These are phyloP conservation scores for Toxotes jaculatrix DNA, from an alignment of 2,113 vertebrate genomes.

Conservation along the genomic window DNA sequence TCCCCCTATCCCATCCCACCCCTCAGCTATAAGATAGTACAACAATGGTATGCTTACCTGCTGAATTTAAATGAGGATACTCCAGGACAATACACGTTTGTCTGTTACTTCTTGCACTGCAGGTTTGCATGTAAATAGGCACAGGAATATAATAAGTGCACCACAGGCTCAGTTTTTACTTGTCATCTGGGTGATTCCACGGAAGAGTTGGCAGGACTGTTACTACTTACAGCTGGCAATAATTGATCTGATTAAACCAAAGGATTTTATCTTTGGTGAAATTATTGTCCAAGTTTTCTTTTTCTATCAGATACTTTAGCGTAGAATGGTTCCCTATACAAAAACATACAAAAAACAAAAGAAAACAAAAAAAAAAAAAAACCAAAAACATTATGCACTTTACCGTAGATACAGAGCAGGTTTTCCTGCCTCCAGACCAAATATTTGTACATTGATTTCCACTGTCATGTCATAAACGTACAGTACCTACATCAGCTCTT, in stretches of 20 bases:
- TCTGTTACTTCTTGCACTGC: slow-evolving; percentile 67
- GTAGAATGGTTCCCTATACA: slow-evolving; percentile 37
- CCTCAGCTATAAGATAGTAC: slow-evolving; percentile 24
- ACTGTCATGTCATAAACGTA: slow-evolving; percentile 35
- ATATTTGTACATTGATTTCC: slow-evolving; percentile 64
- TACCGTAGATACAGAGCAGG: slow-evolving; percentile 68
- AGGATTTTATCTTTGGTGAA: slow-evolving; percentile 83
- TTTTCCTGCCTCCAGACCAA: slow-evolving; percentile 74
- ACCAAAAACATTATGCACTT: slow-evolving; percentile 76
- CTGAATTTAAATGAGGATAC: slow-evolving; percentile 55
- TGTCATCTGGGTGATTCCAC: slow-evolving; percentile 49
- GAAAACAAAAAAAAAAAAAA: slow-evolving; percentile 5
- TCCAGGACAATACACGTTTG: slow-evolving; percentile 39
- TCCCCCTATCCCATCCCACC: not conserved
- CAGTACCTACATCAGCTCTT: slow-evolving; percentile 15
- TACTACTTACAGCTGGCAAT: slow-evolving; percentile 79
- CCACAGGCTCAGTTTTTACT: slow-evolving; percentile 37
- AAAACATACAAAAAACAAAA: slow-evolving; percentile 21
- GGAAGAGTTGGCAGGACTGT: slow-evolving; percentile 69
- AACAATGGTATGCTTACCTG: slow-evolving; percentile 78
- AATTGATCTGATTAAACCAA: slow-evolving; percentile 81
- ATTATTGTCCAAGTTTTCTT: slow-evolving; percentile 77
- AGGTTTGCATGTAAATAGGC: slow-evolving; percentile 76
- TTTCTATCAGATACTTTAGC: slow-evolving; percentile 42
- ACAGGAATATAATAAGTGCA: slow-evolving; percentile 39